Percentiles rank a stretch among this genome's conserved stretches.
phyloP scores from a whole-genome alignment of 2,113 vertebrate species.

The Heterochromis multidens region DNA sequence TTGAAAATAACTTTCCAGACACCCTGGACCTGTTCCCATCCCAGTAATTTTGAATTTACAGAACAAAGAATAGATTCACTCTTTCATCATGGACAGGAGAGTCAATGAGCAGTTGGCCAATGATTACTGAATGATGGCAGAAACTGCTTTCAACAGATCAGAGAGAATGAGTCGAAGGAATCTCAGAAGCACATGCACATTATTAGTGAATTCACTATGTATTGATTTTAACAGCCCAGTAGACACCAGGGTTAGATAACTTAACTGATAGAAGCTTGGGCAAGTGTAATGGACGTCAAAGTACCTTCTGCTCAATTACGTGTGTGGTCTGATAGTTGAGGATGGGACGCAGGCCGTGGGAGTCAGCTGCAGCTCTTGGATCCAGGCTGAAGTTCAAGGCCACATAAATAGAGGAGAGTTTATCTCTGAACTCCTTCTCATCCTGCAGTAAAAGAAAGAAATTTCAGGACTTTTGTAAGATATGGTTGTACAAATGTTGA shows the following conservation, averaged over 20 bases:
- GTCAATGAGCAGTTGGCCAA: background rate
- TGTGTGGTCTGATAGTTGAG: constrained; percentile 82
- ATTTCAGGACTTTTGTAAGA: background rate
- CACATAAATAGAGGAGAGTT: constrained; percentile 86
- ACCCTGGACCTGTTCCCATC: constrained; percentile 44
- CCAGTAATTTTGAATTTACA: constrained; percentile 16
- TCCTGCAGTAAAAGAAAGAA: constrained; percentile 69
- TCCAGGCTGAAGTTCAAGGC: constrained; percentile 89
- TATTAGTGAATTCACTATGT: background rate
- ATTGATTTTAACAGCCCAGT: background rate
- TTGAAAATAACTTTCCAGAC: constrained; percentile 57
- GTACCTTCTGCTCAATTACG: constrained; percentile 86
- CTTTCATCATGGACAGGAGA: constrained; percentile 10
- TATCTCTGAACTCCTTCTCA: constrained; percentile 90
- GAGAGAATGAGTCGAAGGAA: background rate
- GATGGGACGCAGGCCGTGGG: constrained; percentile 81
- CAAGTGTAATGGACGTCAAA: background rate
- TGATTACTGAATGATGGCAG: background rate
- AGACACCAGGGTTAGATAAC: background rate
- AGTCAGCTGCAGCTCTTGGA: constrained; percentile 74
- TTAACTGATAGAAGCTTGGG: background rate
- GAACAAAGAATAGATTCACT: constrained; percentile 1
- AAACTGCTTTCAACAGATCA: background rate
- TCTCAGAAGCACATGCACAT: background rate
- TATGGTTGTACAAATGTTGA: background rate